phyloP scores from a whole-genome alignment of 2,113 vertebrate species.

The Boulengeromyrus knoepffleri region DNA sequence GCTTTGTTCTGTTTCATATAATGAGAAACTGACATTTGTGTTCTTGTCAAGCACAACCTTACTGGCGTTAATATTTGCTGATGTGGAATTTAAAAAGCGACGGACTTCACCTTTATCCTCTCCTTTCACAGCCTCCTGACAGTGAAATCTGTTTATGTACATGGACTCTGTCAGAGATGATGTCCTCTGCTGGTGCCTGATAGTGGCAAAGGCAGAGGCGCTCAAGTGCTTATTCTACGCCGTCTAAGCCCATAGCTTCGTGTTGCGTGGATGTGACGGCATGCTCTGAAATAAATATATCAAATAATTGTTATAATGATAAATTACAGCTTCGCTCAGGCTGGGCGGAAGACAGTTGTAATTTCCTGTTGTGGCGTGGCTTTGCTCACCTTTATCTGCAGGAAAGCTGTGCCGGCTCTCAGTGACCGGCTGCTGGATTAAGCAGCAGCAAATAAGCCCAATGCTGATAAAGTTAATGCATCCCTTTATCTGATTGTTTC shows the following conservation, averaged over 20 bases:
- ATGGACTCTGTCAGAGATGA: constrained; percentile 9
- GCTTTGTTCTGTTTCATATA: background rate
- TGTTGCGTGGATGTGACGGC: constrained; percentile 26
- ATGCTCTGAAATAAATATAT: constrained; percentile 38
- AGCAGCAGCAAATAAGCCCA: constrained; percentile 19
- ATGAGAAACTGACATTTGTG: background rate
- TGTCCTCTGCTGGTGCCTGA: constrained; percentile 21
- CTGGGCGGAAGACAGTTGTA: constrained; percentile 27
- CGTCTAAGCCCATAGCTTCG: constrained; percentile 27
- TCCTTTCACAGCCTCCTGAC: background rate
- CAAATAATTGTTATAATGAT: constrained; percentile 39
- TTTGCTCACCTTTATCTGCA: constrained; percentile 31
- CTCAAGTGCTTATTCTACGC: constrained; percentile 48
- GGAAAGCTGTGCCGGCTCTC: constrained; percentile 16
- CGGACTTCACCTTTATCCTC: background rate
- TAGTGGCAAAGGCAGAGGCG: constrained; percentile 39
- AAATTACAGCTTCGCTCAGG: constrained; percentile 30
- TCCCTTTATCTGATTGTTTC: constrained; percentile 4
- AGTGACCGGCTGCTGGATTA: constrained; percentile 29
- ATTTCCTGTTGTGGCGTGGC: constrained; percentile 24
- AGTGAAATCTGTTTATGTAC: background rate
- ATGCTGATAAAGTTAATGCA: constrained; percentile 29
- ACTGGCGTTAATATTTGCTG: background rate
- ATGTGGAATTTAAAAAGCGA: background rate
- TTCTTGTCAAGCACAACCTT: background rate